Percentiles rank a stretch among this genome's conserved stretches.
Conservation (phyloP, 2,888 invertebrate species). For the Amphiduros pacificus region DNA sequence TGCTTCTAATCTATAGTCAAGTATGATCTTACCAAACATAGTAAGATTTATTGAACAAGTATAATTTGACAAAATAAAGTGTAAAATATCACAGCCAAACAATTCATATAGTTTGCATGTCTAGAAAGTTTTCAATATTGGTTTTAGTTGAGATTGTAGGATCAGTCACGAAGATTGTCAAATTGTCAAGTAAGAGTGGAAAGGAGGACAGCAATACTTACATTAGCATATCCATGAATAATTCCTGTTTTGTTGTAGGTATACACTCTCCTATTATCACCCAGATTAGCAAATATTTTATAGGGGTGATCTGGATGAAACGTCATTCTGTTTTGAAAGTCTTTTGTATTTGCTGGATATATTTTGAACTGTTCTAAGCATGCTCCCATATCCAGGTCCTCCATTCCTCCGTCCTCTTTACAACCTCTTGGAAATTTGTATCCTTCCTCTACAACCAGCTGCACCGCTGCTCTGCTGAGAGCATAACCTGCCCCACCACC, state of each 20-base stretch:
- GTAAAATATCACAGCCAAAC: too few relatives aligned
- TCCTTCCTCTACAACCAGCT: constrained; percentile 67
- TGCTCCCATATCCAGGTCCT: constrained; percentile 19
- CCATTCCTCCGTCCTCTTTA: constrained; percentile 11
- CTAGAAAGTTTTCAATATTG: too few relatives aligned
- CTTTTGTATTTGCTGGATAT: constrained; percentile 10
- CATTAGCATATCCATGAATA: constrained; percentile 10
- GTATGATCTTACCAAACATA: too few relatives aligned
- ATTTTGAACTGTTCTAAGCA: constrained; percentile 18
- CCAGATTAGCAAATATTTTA: constrained; percentile 10
- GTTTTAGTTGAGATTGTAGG: too few relatives aligned
- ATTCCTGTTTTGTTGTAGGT: constrained; percentile 4
- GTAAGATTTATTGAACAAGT: too few relatives aligned
- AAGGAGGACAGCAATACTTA: too few relatives aligned
- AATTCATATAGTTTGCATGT: too few relatives aligned
- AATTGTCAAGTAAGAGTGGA: too few relatives aligned
- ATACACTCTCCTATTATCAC: constrained; percentile 10
- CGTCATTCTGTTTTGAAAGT: neutral
- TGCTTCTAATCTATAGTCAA: too few relatives aligned
- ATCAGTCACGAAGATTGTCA: too few relatives aligned
- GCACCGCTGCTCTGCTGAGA: constrained; percentile 77
- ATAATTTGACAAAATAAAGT: too few relatives aligned
- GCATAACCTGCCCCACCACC: constrained; percentile 78
- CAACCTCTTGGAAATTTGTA: constrained; percentile 1
- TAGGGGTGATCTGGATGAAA: constrained; percentile 23